Evolutionary conservation across 2,888 invertebrate species (phyloP), one percentile per base, ranked within the genome.

Genomic region (Acanthosepion pharaonis): DNA sequence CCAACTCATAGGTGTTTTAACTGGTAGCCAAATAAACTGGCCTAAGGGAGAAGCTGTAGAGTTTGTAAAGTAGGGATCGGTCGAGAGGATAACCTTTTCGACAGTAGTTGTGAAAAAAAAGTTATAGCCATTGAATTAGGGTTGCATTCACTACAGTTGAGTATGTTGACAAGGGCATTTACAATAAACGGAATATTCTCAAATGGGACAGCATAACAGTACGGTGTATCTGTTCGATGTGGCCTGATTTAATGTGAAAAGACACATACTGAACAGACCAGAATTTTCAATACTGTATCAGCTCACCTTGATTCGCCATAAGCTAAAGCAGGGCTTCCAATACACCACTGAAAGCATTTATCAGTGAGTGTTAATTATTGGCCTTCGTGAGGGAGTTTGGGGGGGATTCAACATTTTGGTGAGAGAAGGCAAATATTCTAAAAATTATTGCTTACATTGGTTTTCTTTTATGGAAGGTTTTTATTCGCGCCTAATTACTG

Each of bases 51-150:
- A 20, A 78, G 78, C n/a, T 78, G 78, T 0, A 5, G n/a, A 11
- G 78, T 11, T 78, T 78, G n/a, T 78, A 33, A 78, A 78, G n/a
- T 78, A 33, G 78, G 78, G 78, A n/a, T 33, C n/a, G 15, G 78
- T 78, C 78, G 78, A n/a, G 78, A 78, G 78, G 78, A 78, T 78
- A 78, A 78, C 78, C 78, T 78, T 78, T 78, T 78, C 33, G n/a
- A 78, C n/a, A 78, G n/a, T 78, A 78, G n/a, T 78, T 33, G 78
- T 78, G 78, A 78, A n/a, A 78, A 33, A 78, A 78, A 78, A 78
- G n/a, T n/a, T 23, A 23, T 78, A n/a, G n/a, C 78, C 33, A 78
- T 78, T 78, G 78, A 78, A 78, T 78, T 78, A 78, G 78, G 11
- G n/a, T n/a, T n/a, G 78, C 33, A 78, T 78, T 78, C n/a, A 78